Evolutionary conservation across 2,888 invertebrate genomes (phyloP), one percentile per base, ranked within the genome.

Genomic region (Ashinkailepas kermadecensis): DNA sequence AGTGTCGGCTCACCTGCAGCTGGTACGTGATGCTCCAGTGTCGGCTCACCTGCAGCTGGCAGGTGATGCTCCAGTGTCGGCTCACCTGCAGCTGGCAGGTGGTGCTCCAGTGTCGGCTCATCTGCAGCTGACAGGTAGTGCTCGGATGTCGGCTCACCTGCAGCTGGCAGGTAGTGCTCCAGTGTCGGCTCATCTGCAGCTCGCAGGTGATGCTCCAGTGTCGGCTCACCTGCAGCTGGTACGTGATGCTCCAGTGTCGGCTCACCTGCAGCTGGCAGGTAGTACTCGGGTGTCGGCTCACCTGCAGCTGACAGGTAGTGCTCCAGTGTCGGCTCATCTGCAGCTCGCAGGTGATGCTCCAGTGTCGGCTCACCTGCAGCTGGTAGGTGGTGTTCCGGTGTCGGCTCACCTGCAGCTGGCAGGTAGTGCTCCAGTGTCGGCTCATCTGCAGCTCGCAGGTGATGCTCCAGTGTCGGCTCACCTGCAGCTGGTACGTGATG

Each of bases 331-430:
- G 10, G 65, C 86, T 85, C 21, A 87, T 88, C 58, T 87, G 84
- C 18, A 88, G 85, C 59, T 91, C 91, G 88, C 96, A 95, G 81
- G 92, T 91, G 79, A 92, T 92, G 84, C 95, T 39, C 2, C 39
- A 4, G 39, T 39, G 65, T 23, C 18, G 10, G 65, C 86, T 85
- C 21, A 87, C 88, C 58, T 87, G 84, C 18, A 88, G 85, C 59
- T 91, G 91, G 88, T 96, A 95, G 81, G 92, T 91, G 79, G 92
- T 92, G 84, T 4, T 39, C 2, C 39, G 39, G 39, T 39, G 65
- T 23, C 18, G 10, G 65, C 86, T 85, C 21, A 87, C 88, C 58
- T 87, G 84, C 18, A 88, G 85, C 59, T 91, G 91, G 88, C 96
- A 95, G 81, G 92, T 91, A 78, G 92, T 92, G 84, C 95, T 39